Base-by-base conservation (phyloP, 2,888 invertebrate genomes). In the Meiosimyza decipiens region DNA sequence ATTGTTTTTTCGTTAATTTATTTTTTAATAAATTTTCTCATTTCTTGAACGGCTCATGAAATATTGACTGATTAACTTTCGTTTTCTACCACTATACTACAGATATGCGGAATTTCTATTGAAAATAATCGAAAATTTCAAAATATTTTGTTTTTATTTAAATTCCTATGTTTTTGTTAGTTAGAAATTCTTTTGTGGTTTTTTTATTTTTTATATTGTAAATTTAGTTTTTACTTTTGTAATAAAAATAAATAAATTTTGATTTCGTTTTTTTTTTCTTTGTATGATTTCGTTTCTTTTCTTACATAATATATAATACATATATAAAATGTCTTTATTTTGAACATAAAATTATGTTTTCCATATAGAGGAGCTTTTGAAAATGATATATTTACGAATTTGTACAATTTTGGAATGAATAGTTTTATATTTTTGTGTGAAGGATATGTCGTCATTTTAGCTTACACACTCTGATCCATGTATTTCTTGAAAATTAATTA, bases 1-100 rank as follows among this genome's bases (percentile, higher is more conserved):
- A 67, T 67, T 67, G 67, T 67, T 67, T 57, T 18, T 18, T 57
- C 49, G 49, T 16, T 51, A 7, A 9, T 40, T 40, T 9, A 40
- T 40, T 40, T 40, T 40, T 40, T 40, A 28, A 28, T 40, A 9
- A 40, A 40, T 40, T 40, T 40, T 40, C 40, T 6, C 28, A 28
- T 28, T 40, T 40, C 40, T 40, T 40, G 40, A 40, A 40, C 40
- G 6, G 40, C 40, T 40, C 9, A 40, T 40, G 9, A 40, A 40
- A 40, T 40, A 40, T 40, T 40, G 40, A 40, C 9, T 40, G 40
- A 9, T 9, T 40, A 40, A 40, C 40, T 15, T n/a, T 40, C n/a
- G 16, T 63, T 60, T 16, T 63, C 40, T 63, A 49, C 11, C n/a
- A 47, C 7, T 49, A n/a, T 49, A 40, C 49, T 63, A 49, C n/a